A percentile compares a stretch with the other conserved stretches of the same genome.
These are phyloP conservation scores for Sparus aurata DNA, from an alignment of 2,797 vertebrate genomes.

Conservation along the genomic window DNA sequence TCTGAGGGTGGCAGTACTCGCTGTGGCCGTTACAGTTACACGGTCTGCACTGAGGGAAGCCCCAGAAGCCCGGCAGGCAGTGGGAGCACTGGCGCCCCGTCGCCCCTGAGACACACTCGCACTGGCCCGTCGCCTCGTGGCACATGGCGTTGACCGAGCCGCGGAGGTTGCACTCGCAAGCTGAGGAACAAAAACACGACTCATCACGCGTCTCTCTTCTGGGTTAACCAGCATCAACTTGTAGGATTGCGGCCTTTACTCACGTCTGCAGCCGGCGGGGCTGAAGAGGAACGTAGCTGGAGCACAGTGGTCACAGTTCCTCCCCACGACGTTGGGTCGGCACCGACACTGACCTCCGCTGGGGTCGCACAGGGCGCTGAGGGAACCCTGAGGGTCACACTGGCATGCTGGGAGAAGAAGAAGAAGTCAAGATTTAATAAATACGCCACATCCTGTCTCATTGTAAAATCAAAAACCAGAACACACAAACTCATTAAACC, in stretches of 20 bases:
- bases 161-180: slow-evolving; percentile 89
- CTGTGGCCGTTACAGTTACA: slow-evolving; percentile 95
- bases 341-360: slow-evolving; percentile 95
- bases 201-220: background rate
- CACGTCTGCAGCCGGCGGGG: slow-evolving; percentile 92
- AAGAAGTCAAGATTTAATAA: background rate
- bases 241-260: slow-evolving; percentile 44
- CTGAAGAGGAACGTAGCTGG: slow-evolving; percentile 92
- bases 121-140: slow-evolving; percentile 90
- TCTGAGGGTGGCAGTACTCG: slow-evolving; percentile 89
- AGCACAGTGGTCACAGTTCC: slow-evolving; percentile 91
- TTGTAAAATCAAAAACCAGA: too few relatives aligned
- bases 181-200: slow-evolving; percentile 71
- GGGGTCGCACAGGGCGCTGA: slow-evolving; percentile 91
- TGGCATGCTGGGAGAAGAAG: slow-evolving; percentile 87
- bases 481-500: background rate
- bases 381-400: slow-evolving; percentile 93
- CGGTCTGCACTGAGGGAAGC: slow-evolving; percentile 92
- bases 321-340: slow-evolving; percentile 90
- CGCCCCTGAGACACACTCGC: slow-evolving; percentile 89
- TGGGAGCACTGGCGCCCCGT: slow-evolving; percentile 90
- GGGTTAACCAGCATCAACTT: background rate
- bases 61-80: slow-evolving; percentile 94
- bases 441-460: too few relatives aligned
- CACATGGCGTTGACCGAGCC: slow-evolving; percentile 91